Base-by-base conservation (phyloP, 2,888 invertebrate species). In the Alentia gelatinosa region DNA sequence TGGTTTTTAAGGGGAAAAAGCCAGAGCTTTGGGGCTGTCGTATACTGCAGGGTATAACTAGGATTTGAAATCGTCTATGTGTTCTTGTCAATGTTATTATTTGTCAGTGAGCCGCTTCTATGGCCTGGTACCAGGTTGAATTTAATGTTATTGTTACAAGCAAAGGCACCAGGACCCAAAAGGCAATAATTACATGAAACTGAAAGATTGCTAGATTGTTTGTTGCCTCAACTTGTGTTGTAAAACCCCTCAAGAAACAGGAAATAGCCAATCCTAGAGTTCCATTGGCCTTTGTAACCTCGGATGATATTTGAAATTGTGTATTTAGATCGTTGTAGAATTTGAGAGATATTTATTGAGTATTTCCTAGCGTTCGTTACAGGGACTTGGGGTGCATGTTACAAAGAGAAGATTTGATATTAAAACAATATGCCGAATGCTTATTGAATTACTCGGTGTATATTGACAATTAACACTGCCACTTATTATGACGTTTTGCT, bases 11-110 rank as follows among this genome's bases (percentile, higher is more conserved):
- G 79, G 12, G 35, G 12, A 23, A 12, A 79, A 79, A 15, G 35
- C 79, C 39, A 39, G 37, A 79, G 12, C 79, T 37, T 79, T 39
- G 79, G 79, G 79, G 79, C 79, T 79, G 79, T 39, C 39, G 79
- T 23, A n/a, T n/a, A 79, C 79, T 79, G 79, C 79, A 79, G 79
- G 79, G 35, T 37, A 19, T 79, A 39, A 79, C 35, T 79, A 79
- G 79, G 15, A 79, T 35, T 79, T 79, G 15, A 19, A 79, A 79
- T 79, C 39, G 37, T 79, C 35, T 37, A 23, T 79, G 79, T 79
- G 68, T 68, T 68, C n/a, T 74, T 35, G 79, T 79, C 79, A 37
- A 39, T 37, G 79, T 79, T 19, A 4, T 79, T 35, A 79, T 15
- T 79, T 79, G 35, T 39, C 39, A 33, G 35, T 35, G 79, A 79